These are phyloP conservation scores for Aurelia aurita DNA, from an alignment of 30 jellyfish, hydroid and myxozoan genomes.

Conservation along the genomic window DNA sequence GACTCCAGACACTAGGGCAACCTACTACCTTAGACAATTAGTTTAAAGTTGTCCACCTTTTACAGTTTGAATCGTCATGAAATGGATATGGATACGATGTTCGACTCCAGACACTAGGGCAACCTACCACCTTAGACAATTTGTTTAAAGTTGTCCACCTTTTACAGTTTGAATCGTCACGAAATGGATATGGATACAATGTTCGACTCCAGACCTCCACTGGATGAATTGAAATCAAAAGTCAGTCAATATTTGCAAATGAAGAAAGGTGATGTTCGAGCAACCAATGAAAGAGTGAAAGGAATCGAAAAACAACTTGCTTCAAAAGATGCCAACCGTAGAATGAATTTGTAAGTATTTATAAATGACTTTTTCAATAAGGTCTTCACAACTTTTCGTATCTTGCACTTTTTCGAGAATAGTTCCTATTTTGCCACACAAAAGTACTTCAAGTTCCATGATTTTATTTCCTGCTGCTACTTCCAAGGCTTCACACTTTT, in stretches of 20 bases:
- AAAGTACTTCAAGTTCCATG: too few species aligned
- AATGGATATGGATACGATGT: slow-evolving; percentile 57
- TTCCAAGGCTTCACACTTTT: too few species aligned
- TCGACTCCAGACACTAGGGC: slow-evolving; percentile 74
- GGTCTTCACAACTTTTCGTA: background rate
- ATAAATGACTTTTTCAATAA: too few species aligned
- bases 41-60: too few species aligned
- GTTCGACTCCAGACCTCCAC: slow-evolving; percentile 80
- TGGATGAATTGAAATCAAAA: slow-evolving; percentile 60
- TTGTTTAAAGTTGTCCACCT: too few species aligned
- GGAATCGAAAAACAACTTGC: slow-evolving; percentile 51
- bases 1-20: too few species aligned
- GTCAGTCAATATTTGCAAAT: slow-evolving; percentile 37
- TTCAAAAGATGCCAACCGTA: slow-evolving; percentile 69
- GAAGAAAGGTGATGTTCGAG: slow-evolving; percentile 49
- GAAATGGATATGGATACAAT: slow-evolving; percentile 61
- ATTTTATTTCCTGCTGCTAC: too few species aligned
- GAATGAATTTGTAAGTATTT: slow-evolving; percentile 60
- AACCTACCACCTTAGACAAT: too few species aligned
- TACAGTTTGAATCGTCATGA: slow-evolving; percentile 76
- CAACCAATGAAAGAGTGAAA: slow-evolving; percentile 23
- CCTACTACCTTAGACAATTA: too few species aligned
- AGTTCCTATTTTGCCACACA: too few species aligned
- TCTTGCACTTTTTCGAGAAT: too few species aligned
- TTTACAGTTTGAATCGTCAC: slow-evolving; percentile 67